phyloP scores from a whole-genome alignment of 37 sponge, comb jelly and placozoan genomes.

The Agelas oroides region DNA sequence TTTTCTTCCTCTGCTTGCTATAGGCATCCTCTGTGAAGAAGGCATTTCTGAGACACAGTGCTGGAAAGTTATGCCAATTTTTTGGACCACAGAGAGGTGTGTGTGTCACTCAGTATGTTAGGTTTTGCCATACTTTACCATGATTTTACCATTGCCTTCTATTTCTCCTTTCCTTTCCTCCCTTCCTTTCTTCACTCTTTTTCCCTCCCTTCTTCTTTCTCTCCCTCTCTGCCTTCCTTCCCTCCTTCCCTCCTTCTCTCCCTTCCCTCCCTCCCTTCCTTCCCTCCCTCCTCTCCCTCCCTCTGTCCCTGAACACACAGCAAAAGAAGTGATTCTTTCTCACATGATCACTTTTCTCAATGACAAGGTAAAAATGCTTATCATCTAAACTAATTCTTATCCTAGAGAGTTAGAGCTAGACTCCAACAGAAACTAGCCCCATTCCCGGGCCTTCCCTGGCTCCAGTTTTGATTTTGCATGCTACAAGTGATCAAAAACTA shows the following conservation, averaged over 20 bases:
- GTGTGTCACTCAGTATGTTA: not conserved
- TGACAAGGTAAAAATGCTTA: constrained; percentile 78
- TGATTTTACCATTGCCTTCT: too few species aligned
- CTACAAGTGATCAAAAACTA: too few species aligned
- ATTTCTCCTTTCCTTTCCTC: too few species aligned
- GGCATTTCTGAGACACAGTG: constrained; percentile 77
- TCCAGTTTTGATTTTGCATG: too few species aligned
- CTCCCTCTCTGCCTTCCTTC: not conserved
- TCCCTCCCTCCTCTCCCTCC: too few species aligned
- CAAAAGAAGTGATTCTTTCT: constrained; percentile 95
- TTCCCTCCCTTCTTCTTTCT: too few species aligned
- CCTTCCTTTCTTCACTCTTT: not conserved
- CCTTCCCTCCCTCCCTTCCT: too few species aligned
- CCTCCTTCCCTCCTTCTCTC: too few species aligned
- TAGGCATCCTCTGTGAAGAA: constrained; percentile 91
- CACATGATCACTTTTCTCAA: constrained; percentile 98
- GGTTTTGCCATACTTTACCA: too few species aligned
- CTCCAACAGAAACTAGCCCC: too few species aligned
- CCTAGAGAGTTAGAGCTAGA: too few species aligned
- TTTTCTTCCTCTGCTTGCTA: not conserved
- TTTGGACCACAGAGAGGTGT: constrained; percentile 93
- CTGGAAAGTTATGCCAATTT: constrained; percentile 88
- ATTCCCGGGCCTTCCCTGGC: not conserved
- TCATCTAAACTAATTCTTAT: too few species aligned
- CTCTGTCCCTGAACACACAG: constrained; percentile 15